Percentiles rank a stretch among this genome's conserved stretches.
Conservation (phyloP, 1,140 invertebrate genomes). For the Habropoda laboriosa region DNA sequence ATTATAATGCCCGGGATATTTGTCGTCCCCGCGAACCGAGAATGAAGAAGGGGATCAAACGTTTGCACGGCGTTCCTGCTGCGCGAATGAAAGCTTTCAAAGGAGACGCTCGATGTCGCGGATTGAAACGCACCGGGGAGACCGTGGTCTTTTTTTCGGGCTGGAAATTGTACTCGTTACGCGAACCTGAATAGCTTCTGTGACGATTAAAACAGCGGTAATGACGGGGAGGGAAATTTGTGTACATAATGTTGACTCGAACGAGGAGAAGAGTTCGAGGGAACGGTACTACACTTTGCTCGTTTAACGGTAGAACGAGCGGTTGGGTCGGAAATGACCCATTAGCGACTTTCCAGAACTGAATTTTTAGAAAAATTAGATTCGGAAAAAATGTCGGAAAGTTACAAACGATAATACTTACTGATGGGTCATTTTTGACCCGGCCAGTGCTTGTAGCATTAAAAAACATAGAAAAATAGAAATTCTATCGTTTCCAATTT, state of each 20-base stretch:
- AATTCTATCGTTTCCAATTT: too few relatives aligned
- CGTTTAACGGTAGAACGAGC: too few relatives aligned
- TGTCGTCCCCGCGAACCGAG: conserved; percentile 32
- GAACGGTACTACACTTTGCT: too few relatives aligned
- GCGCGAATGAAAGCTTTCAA: conserved; percentile 5
- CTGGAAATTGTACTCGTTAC: neutral
- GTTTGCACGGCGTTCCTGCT: neutral
- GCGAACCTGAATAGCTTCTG: neutral
- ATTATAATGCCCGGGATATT: conserved; percentile 60
- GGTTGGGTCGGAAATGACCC: too few relatives aligned
- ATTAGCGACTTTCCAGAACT: too few relatives aligned
- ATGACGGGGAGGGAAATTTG: neutral
- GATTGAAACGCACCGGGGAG: conserved; percentile 23
- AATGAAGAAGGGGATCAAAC: conserved; percentile 27
- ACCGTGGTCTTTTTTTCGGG: conserved; percentile 2
- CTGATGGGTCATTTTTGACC: too few relatives aligned
- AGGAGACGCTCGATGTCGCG: conserved; percentile 23
- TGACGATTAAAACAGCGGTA: neutral
- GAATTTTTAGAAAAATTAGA: too few relatives aligned
- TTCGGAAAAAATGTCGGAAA: too few relatives aligned
- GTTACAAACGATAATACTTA: too few relatives aligned
- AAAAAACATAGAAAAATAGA: too few relatives aligned
- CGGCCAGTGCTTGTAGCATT: too few relatives aligned
- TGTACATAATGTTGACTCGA: neutral
- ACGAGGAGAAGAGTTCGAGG: too few relatives aligned